These are phyloP conservation scores for Scolopax mira DNA, from an alignment of 2,113 vertebrate species.

Conservation along the genomic window DNA sequence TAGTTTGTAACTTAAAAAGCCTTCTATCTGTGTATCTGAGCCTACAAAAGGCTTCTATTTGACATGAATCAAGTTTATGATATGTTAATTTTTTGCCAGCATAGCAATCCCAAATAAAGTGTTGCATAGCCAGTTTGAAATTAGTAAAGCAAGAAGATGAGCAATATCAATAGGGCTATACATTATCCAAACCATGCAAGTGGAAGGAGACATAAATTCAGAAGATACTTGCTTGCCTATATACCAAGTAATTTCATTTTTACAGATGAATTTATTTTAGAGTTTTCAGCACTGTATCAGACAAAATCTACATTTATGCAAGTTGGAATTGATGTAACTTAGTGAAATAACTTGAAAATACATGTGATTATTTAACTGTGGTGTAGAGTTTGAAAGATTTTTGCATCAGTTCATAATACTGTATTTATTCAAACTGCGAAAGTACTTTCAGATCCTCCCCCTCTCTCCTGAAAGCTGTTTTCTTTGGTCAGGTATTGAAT, in stretches of 20 bases:
- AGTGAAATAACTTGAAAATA: not conserved
- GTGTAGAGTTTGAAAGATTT: not conserved
- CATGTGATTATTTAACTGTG: not conserved
- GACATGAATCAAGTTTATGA: not conserved
- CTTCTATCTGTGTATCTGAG: not conserved
- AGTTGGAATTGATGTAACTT: not conserved
- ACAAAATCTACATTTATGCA: not conserved
- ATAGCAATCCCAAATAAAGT: not conserved
- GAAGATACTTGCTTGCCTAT: not conserved
- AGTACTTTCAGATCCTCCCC: conserved; percentile 50
- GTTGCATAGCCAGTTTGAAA: not conserved
- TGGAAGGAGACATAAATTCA: not conserved
- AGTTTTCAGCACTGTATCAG: not conserved
- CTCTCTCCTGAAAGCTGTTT: conserved; percentile 55
- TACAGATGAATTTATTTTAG: not conserved
- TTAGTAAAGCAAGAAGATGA: not conserved
- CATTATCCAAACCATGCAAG: not conserved
- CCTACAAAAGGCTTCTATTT: not conserved
- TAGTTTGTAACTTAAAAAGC: not conserved
- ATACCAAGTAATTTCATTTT: not conserved
- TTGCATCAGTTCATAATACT: not conserved
- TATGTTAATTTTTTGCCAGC: not conserved
- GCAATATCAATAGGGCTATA: not conserved
- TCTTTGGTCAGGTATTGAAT: conserved; percentile 63
- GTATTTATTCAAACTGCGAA: conserved; percentile 34